A percentile compares a stretch with the other conserved stretches of the same genome.
Conservation (phyloP, 2,113 vertebrate genomes). For the Cygnus buccinator region DNA sequence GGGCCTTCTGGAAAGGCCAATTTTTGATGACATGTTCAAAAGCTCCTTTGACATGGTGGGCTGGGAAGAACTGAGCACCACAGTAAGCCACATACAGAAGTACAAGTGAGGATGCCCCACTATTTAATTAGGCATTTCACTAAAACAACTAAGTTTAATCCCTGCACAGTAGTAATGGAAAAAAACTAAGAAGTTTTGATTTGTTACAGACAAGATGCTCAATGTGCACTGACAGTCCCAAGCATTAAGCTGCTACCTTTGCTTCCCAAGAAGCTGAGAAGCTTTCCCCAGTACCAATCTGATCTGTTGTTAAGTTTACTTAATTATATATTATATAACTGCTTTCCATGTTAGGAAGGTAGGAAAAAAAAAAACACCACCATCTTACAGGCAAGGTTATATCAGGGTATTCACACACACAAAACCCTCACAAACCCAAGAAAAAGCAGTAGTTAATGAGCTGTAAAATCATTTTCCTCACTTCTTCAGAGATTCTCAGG, state of each 20-base stretch:
- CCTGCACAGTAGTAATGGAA: not conserved
- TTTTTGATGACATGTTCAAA: not conserved
- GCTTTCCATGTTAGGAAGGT: not conserved
- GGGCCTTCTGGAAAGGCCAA: too few species aligned
- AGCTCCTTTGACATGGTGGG: not conserved
- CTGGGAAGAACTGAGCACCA: not conserved
- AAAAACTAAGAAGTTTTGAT: not conserved
- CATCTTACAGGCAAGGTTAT: not conserved
- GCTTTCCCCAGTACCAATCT: too few species aligned
- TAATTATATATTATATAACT: too few species aligned
- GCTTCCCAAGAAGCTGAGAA: not conserved
- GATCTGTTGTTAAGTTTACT: not conserved
- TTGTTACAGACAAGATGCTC: not conserved
- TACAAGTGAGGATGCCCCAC: not conserved
- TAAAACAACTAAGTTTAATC: not conserved
- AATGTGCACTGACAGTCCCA: not conserved
- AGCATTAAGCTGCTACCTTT: not conserved
- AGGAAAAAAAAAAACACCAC: not conserved
- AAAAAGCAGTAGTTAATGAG: not conserved
- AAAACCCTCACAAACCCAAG: not conserved
- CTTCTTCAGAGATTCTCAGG: not conserved
- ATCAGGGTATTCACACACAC: not conserved
- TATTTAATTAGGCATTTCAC: not conserved
- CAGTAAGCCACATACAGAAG: not conserved
- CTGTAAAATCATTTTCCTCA: not conserved